phyloP scores from a whole-genome alignment of 2,113 vertebrate species.

The Bufo bufo region DNA sequence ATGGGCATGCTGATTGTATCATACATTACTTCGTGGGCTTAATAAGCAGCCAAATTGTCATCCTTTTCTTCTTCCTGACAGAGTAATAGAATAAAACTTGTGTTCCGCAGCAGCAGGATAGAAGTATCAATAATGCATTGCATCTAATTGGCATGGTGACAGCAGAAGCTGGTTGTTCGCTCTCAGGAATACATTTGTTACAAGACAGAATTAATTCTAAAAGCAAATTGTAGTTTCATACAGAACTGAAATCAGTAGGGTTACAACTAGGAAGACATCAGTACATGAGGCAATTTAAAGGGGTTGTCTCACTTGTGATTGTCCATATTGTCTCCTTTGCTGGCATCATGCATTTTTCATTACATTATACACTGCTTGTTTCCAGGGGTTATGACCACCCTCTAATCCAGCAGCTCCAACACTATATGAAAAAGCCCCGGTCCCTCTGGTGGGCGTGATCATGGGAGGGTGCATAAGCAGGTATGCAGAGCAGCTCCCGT shows the following conservation, averaged over 20 bases:
- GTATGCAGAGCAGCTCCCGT: no score
- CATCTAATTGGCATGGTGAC: constrained; percentile 17
- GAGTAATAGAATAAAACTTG: constrained; percentile 27
- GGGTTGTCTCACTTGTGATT: no score
- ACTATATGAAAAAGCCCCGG: no score
- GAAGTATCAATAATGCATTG: constrained; percentile 44
- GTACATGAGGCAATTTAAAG: neutral
- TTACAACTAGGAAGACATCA: neutral
- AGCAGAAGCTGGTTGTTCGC: neutral
- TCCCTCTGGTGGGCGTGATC: no score
- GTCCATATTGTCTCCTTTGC: no score
- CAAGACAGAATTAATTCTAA: neutral
- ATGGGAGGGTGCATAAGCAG: no score
- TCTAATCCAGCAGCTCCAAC: no score
- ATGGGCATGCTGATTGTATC: neutral
- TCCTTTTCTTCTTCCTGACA: constrained; percentile 22
- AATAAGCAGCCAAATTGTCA: neutral
- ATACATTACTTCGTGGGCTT: neutral
- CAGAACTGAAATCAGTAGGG: neutral
- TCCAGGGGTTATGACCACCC: no score
- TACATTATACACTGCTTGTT: no score
- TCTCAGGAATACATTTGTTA: neutral
- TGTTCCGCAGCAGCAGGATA: constrained; percentile 12
- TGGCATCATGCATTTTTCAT: no score
- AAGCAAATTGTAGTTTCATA: neutral